Conservation (phyloP, 2,113 vertebrate species). For the Pitta sordida region DNA sequence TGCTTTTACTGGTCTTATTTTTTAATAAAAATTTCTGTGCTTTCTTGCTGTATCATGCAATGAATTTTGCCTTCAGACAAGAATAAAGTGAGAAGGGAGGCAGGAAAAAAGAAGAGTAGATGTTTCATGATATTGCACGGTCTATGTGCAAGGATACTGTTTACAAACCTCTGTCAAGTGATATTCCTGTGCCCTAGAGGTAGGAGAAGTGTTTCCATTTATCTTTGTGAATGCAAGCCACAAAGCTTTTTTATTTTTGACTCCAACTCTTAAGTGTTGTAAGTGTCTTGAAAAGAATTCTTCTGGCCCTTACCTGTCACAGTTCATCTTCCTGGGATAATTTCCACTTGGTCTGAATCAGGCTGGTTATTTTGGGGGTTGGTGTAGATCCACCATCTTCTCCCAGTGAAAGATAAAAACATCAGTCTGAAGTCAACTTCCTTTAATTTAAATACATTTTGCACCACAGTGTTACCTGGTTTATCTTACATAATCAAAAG, state of each 20-base stretch:
- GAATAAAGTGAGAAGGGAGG: not conserved
- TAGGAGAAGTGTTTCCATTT: not conserved
- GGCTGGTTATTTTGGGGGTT: not conserved
- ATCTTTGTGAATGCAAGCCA: not conserved
- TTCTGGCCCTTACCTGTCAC: not conserved
- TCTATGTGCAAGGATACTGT: not conserved
- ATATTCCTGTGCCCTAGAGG: not conserved
- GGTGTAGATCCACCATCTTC: not conserved
- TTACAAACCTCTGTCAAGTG: not conserved
- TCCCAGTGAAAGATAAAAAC: not conserved
- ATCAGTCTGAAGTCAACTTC: not conserved
- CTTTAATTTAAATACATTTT: not conserved
- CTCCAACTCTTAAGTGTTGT: not conserved
- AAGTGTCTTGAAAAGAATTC: not conserved
- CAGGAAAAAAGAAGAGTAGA: not conserved
- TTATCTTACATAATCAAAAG: not conserved
- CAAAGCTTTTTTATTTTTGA: not conserved
- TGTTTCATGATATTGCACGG: not conserved
- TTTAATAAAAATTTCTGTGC: not conserved
- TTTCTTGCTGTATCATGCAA: not conserved
- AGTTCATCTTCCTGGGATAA: not conserved
- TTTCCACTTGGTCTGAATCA: not conserved
- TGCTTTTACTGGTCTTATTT: not conserved
- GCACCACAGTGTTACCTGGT: not conserved
- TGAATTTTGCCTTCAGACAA: conserved; percentile 31